Percentiles rank a stretch among this genome's conserved stretches.
phyloP scores from a whole-genome alignment of 2,113 vertebrate species.

The Atherinomorus stipes region DNA sequence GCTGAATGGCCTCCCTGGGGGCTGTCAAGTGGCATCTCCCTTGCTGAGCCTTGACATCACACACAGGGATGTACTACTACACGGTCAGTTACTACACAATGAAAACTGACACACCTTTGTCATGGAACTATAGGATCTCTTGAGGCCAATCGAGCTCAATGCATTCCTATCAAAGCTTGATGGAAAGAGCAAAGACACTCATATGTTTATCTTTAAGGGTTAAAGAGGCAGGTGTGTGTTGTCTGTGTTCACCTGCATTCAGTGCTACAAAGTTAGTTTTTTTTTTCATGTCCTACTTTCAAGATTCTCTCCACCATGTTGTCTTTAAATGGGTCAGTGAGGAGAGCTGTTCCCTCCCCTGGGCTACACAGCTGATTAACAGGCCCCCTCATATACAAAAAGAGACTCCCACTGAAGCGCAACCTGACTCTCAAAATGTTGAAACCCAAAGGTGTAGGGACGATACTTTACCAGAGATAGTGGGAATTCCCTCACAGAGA shows the following conservation, averaged over 20 bases:
- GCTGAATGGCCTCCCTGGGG: constrained; percentile 14
- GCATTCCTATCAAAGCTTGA: not conserved
- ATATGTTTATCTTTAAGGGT: constrained; percentile 14
- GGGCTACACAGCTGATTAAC: constrained; percentile 65
- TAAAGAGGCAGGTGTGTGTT: constrained; percentile 16
- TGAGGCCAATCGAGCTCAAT: not conserved
- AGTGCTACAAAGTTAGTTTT: constrained; percentile 44
- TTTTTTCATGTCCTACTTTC: constrained; percentile 63
- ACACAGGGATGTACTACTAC: not conserved
- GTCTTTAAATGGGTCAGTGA: constrained; percentile 76
- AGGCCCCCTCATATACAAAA: constrained; percentile 26
- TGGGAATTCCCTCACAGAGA: constrained; percentile 33
- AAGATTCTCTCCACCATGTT: constrained; percentile 42
- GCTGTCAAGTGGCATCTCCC: constrained; percentile 7
- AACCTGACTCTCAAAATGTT: constrained; percentile 29
- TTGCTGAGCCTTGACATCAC: constrained; percentile 5
- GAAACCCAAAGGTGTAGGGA: constrained; percentile 33
- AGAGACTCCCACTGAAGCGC: constrained; percentile 34
- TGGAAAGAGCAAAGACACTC: not conserved
- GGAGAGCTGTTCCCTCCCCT: constrained; percentile 52
- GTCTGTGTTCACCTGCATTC: constrained; percentile 7
- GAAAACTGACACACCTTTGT: constrained; percentile 2
- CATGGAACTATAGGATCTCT: too few relatives aligned
- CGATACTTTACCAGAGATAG: not conserved
- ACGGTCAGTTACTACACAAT: too few relatives aligned